These are phyloP conservation scores for Vulpes vulpes DNA, from an alignment of 2,113 vertebrate genomes.

Conservation along the genomic window DNA sequence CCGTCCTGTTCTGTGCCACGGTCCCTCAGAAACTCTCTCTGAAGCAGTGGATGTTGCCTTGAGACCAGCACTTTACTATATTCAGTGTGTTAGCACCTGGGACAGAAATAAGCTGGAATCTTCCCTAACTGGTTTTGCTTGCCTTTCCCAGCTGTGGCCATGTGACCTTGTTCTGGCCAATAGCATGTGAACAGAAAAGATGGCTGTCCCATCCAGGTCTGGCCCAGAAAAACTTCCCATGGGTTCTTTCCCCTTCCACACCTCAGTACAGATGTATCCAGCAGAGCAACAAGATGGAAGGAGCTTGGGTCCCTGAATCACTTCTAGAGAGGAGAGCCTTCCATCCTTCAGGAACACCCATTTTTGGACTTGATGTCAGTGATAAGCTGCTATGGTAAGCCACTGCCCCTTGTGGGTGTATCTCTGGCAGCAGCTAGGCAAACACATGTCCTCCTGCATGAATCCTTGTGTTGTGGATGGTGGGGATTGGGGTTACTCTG, in stretches of 20 bases:
- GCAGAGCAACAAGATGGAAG: background rate
- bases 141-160: background rate
- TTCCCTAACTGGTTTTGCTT: background rate
- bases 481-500: background rate
- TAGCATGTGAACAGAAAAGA: background rate
- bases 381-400: background rate
- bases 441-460: background rate
- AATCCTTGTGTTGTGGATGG: background rate
- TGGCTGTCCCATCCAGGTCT: background rate
- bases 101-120: background rate
- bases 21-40: background rate
- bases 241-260: background rate
- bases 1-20: background rate
- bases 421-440: background rate
- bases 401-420: background rate
- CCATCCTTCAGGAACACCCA: background rate
- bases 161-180: background rate
- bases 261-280: background rate
- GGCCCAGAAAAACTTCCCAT: background rate
- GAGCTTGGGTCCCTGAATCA: background rate
- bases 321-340: background rate
- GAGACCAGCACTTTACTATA: background rate
- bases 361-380: background rate
- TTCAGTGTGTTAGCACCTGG: background rate
- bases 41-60: background rate